Base-by-base conservation (phyloP, 1,140 invertebrate species). In the Latrodectus geometricus region DNA sequence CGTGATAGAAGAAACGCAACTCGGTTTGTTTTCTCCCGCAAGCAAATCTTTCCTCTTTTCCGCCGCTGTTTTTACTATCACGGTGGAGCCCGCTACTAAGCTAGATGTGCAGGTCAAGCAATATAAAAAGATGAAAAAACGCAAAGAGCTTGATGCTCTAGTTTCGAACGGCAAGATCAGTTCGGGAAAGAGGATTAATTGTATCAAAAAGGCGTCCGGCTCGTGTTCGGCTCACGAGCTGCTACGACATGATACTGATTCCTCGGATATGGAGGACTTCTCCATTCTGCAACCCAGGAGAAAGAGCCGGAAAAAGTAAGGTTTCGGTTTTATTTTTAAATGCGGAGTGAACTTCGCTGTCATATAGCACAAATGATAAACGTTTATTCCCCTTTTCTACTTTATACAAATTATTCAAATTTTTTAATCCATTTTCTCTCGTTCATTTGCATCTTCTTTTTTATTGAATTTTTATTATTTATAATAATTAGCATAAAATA, bases 71-170 rank as follows among this genome's bases (percentile, higher is more conserved):
- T 23, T 78, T 48, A 9, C 21, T 17, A 15, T 65, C 79, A 82
- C 86, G 69, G 78, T 88, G 87, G 87, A 88, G 70, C 69, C 87
- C 20, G n/a, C 74, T 3, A 88, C 35, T 21, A 76, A 81, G 70
- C 81, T 90, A 48, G 90, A 91, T 91, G 91, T 91, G n/a, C 90
- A 90, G 52, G 90, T 90, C 88, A 90, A 91, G 89, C 90, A 90
- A 35, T 89, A 89, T 48, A 92, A 92, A 90, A 91, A 89, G 89
- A 92, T 92, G 91, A 92, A 92, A 88, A 92, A 92, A 86, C 91
- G 91, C 70, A 90, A 91, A 20, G 90, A 92, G 89, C 89, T 92
- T 52, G 91, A 92, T 88, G 91, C 91, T 70, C 88, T 92, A n/a
- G 91, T 92, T 14, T 88, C 90, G 12, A 90, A 90, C 76, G 90